A percentile compares a stretch with the other conserved stretches of the same genome.
Conservation (phyloP, 2,113 vertebrate genomes). For the Silurus glanis region DNA sequence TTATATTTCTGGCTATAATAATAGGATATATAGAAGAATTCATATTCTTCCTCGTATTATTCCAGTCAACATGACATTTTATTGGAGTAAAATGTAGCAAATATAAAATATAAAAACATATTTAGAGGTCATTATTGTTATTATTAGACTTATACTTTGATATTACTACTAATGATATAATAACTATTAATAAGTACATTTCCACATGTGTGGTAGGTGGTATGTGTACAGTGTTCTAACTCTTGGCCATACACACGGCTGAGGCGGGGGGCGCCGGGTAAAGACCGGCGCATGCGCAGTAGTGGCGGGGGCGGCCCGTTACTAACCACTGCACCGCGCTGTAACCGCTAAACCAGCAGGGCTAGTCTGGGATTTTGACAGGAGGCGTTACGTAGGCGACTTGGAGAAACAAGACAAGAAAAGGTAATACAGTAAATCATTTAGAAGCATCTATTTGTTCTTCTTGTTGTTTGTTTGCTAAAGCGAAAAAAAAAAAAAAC, state of each 20-base stretch:
- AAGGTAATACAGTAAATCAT: constrained; percentile 26
- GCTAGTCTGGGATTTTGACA: constrained; percentile 31
- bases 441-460: not conserved
- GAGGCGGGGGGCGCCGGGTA: constrained; percentile 21
- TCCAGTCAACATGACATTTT: no score
- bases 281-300: constrained; percentile 64
- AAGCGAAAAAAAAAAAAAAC: no score
- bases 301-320: constrained; percentile 65
- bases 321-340: constrained; percentile 59
- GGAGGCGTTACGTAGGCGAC: constrained; percentile 24
- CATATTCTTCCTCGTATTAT: no score
- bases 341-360: constrained; percentile 49
- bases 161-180: no score
- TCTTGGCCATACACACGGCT: not conserved
- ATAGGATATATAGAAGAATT: not conserved
- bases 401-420: not conserved
- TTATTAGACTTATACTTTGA: no score
- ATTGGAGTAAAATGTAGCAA: no score
- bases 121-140: no score
- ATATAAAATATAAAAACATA: no score
- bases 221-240: no score
- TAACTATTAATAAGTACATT: no score
- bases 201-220: no score
- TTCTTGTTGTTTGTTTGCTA: not conserved
- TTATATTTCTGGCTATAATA: not conserved